Evolutionary conservation across 2,888 invertebrate genomes (phyloP), one percentile per base, ranked within the genome.

Genomic region (Chymomyza caudatula): DNA sequence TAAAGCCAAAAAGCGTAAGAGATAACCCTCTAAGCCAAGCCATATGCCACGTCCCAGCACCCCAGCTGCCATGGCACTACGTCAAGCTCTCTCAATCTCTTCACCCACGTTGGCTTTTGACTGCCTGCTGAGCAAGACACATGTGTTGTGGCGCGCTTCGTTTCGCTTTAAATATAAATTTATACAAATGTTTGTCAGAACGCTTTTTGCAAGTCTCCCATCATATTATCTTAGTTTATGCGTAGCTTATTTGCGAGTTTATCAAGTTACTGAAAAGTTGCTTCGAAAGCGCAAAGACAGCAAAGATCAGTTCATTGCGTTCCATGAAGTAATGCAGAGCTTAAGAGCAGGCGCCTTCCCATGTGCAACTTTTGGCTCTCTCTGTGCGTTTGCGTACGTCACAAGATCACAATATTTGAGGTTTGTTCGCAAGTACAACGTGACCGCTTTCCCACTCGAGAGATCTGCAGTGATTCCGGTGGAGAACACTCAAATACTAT

Each of bases 141-240:
- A 76, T 63, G 68, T 71, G 65, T 57, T 63, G 61, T 64, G 47
- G 17, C 49, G 29, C 25, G 0, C 29, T 23, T 2, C 20, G 15
- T 13, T 54, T 29, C 59, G 75, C 60, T 66, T 71, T 65, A 73
- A 75, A 70, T 77, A 70, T 61, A 73, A 63, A 77, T 74, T 62
- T 74, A 70, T 73, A 75, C 65, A 69, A 78, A 78, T 78, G 64
- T 69, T 70, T 23, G 25, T 37, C 22, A 15, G 6, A 29, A 29
- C 47, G 23, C 15, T 37, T 37, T 37, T 37, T 37, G 29, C 5
- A 37, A 37, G 11, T 11, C 11, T 8, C 11, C 11, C 0, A 8
- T 37, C 11, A 37, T 37, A 11, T 37, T 37, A 37, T 11, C 29
- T 8, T 37, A 8, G 29, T 37, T 37, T 37, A 37, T 37, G 29